Evolutionary conservation across 2,113 vertebrate species (phyloP).

Genomic region (Hypanus sabinus): DNA sequence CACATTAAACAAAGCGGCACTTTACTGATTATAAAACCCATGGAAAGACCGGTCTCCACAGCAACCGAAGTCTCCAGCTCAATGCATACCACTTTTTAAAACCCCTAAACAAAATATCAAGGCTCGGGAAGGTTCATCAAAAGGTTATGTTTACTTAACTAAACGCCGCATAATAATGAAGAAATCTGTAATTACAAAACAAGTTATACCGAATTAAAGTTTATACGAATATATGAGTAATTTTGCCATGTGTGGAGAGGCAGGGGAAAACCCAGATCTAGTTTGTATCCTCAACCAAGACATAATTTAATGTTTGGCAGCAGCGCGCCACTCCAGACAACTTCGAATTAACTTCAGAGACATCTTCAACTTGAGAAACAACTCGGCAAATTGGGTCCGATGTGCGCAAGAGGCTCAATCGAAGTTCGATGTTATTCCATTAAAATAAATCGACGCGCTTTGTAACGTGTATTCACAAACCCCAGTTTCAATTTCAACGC

Average conservation of each 20-base stretch:
- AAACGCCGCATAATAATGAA: neutral
- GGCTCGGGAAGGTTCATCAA: neutral
- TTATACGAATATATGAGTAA: neutral
- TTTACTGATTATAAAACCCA: neutral
- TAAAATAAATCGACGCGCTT: neutral
- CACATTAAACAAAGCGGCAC: neutral
- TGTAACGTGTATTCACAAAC: neutral
- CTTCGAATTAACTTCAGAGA: neutral
- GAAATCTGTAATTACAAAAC: neutral
- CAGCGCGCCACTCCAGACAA: neutral
- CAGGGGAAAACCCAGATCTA: neutral
- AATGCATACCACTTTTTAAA: neutral
- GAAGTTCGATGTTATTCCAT: neutral
- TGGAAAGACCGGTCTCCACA: neutral
- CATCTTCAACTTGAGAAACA: neutral
- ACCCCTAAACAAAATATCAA: neutral
- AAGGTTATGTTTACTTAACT: neutral
- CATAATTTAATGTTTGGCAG: neutral
- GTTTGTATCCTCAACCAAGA: neutral
- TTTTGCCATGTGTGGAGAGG: neutral
- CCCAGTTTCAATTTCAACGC: neutral
- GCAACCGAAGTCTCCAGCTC: neutral
- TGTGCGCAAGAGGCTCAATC: neutral
- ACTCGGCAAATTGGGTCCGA: neutral
- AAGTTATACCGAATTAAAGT: neutral